Base-by-base conservation (phyloP, 2,797 vertebrate species). In the Prunella strophiata region DNA sequence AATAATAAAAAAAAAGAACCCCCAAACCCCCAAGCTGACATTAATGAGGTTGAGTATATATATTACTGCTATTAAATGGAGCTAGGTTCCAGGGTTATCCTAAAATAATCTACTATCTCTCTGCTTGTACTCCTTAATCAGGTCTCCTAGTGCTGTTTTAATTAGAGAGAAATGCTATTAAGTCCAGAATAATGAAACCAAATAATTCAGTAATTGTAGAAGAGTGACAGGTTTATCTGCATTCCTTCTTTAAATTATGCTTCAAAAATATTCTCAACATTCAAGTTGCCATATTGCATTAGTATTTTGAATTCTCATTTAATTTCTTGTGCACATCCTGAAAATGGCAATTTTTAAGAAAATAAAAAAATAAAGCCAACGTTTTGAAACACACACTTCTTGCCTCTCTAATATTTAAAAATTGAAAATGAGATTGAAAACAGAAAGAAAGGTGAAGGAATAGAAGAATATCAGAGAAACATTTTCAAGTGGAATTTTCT, bases 121-220 rank as follows among this genome's bases (percentile, higher is more conserved):
- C 61, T 83, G 32, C 52, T 85, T 80, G 17, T 74, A 32, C 57
- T 88, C 50, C 67, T 85, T 77, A 85, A 91, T 67, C 78, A 83
- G 57, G n/a, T 71, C 61, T 80, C 57, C 34, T 89, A 89, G 80
- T 52, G 52, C 14, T 73, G 27, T 63, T 91, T 77, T 88, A 93
- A 89, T 88, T 75, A 93, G 85, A 84, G 5, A 89, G 29, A 36
- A 86, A 66, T 66, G 76, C 38, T 57, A 85, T 85, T 85, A 88
- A 91, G 45, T 30, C 34, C 34, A 75, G 36, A 89, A 80, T 62
- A 94, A 91, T 72, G 72, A 94, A 94, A 93, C 13, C 17, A 86
- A 93, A 51, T 89, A 85, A 81, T 75, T 88, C 58, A 88, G 58
- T 72, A 83, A 62, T 15, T 85, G 50, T 65, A 62, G 29, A 65